phyloP scores from a whole-genome alignment of 1,140 invertebrate species.

The Drosophila trapezifrons region DNA sequence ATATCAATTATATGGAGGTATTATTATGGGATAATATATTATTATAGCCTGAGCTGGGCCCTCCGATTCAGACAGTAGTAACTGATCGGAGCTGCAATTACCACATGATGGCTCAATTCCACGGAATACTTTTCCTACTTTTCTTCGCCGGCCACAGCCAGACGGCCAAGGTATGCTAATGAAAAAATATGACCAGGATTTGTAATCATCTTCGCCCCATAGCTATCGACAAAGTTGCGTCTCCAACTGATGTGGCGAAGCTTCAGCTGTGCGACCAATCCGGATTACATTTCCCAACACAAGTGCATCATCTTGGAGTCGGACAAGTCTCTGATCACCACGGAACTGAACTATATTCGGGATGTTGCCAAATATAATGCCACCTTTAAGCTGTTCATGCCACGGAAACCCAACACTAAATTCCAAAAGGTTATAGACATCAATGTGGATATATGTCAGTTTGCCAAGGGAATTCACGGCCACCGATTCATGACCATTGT shows the following conservation, averaged over 20 bases:
- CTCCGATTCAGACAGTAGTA: slow-evolving; percentile 10
- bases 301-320: slow-evolving; percentile 42
- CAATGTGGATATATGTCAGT: slow-evolving; percentile 43
- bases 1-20: slow-evolving; percentile 20
- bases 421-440: slow-evolving; percentile 46
- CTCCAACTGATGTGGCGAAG: slow-evolving; percentile 36
- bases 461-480: slow-evolving; percentile 15
- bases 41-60: slow-evolving; percentile 1
- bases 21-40: slow-evolving; percentile 29
- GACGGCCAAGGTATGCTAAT: slow-evolving; percentile 21
- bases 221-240: slow-evolving; percentile 8
- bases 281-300: slow-evolving; percentile 1
- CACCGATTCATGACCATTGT: slow-evolving; percentile 34
- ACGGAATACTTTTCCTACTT: slow-evolving; percentile 17
- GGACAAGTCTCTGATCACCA: slow-evolving; percentile 21
- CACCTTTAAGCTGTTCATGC: slow-evolving; percentile 35
- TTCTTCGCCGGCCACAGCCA: slow-evolving; percentile 8
- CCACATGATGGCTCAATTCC: slow-evolving; percentile 25
- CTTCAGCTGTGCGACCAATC: slow-evolving; percentile 27
- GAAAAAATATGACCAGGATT: neutral
- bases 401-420: neutral
- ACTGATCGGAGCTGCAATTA: slow-evolving; percentile 12
- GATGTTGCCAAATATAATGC: slow-evolving; percentile 28
- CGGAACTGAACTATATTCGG: slow-evolving; percentile 18
- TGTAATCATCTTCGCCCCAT: neutral